phyloP scores from a whole-genome alignment of 2,888 invertebrate species.

The Protophormia terraenovae region DNA sequence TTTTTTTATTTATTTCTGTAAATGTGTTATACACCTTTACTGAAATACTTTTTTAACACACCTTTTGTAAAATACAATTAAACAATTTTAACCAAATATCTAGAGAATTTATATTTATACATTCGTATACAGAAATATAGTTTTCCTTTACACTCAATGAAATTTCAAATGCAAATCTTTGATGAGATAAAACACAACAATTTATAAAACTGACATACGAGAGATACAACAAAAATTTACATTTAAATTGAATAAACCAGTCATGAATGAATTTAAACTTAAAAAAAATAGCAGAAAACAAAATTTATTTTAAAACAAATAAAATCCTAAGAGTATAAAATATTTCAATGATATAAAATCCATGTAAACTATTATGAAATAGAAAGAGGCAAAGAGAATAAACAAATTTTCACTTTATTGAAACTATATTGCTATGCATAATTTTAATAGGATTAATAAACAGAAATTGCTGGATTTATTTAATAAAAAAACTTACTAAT shows the following conservation, averaged over 20 bases:
- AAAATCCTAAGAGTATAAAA: background rate
- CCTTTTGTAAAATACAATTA: background rate
- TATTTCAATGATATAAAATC: background rate
- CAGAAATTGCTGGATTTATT: background rate
- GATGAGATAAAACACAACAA: background rate
- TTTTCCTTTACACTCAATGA: conserved; percentile 10
- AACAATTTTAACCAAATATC: background rate
- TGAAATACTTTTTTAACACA: background rate
- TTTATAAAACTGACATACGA: background rate
- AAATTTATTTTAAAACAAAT: conserved; percentile 22
- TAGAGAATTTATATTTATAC: background rate
- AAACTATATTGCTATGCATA: background rate
- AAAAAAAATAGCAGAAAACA: background rate
- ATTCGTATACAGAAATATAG: background rate
- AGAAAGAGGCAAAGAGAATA: background rate
- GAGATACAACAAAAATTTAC: conserved; percentile 2
- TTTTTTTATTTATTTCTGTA: too few species aligned
- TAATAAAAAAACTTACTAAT: background rate
- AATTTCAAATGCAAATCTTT: conserved; percentile 43
- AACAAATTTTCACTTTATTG: background rate
- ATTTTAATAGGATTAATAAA: conserved; percentile 11
- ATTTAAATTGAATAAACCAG: conserved; percentile 31
- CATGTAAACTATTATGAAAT: background rate
- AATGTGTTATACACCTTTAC: too few species aligned
- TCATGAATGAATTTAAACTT: conserved; percentile 12